A percentile compares a stretch with the other conserved stretches of the same genome.
Conservation (phyloP, 2,888 invertebrate species). For the Maniola hyperantus region DNA sequence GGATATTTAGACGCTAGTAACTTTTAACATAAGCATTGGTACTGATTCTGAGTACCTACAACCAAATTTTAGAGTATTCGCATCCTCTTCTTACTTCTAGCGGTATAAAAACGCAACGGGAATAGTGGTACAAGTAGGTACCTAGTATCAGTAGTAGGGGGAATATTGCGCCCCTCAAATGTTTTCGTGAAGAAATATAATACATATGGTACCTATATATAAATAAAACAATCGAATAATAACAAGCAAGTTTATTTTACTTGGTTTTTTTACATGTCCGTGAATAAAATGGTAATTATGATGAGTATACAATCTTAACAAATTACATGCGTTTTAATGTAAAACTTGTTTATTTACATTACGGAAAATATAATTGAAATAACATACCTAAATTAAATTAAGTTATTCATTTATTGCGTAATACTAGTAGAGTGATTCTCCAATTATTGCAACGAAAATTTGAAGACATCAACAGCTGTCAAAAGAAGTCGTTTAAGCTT, state of each 20-base stretch:
- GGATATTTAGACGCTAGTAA: too few species aligned
- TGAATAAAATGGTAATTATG: slow-evolving; percentile 59
- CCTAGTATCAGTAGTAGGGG: too few species aligned
- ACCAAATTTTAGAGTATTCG: too few species aligned
- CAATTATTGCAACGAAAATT: neutral
- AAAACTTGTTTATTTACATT: slow-evolving; percentile 61
- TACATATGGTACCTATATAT: too few species aligned
- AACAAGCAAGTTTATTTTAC: slow-evolving; percentile 72
- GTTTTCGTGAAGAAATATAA: too few species aligned
- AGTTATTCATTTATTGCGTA: neutral
- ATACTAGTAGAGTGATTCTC: neutral
- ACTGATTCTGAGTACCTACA: too few species aligned
- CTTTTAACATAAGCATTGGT: too few species aligned
- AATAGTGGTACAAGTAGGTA: too few species aligned
- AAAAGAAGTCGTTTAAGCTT: neutral
- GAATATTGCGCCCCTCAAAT: too few species aligned
- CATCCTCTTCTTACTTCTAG: too few species aligned
- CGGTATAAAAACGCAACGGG: too few species aligned
- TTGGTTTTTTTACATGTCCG: slow-evolving; percentile 61
- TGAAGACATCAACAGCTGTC: neutral
- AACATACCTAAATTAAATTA: neutral
- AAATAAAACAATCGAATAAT: slow-evolving; percentile 39
- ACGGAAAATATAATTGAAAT: neutral
- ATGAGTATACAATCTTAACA: slow-evolving; percentile 62
- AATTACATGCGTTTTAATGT: slow-evolving; percentile 51